These are phyloP conservation scores for Holocentrus rufus DNA, from an alignment of 2,797 vertebrate species.

Conservation along the genomic window DNA sequence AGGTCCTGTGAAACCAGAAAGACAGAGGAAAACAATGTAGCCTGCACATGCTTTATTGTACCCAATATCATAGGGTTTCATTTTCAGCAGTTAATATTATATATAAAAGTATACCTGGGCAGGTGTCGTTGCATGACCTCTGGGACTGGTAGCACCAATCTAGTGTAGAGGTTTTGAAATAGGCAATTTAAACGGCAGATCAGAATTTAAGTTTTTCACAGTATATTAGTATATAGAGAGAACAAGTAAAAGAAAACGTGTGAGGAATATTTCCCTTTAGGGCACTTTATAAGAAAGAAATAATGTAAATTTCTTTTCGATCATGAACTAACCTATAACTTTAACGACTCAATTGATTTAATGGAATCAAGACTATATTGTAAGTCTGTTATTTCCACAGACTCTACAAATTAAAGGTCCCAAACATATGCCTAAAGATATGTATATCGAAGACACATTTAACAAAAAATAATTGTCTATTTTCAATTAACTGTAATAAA, in stretches of 20 bases:
- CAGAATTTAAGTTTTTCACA: neutral
- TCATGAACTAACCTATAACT: neutral
- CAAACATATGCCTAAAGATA: neutral
- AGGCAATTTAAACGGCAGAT: neutral
- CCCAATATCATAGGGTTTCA: neutral
- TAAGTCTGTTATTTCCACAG: neutral
- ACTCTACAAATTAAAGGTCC: neutral
- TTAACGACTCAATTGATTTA: neutral
- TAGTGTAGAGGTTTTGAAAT: conserved; percentile 26
- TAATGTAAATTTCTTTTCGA: neutral
- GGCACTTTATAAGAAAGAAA: neutral
- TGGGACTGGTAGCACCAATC: conserved; percentile 76
- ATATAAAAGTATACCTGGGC: conserved; percentile 60
- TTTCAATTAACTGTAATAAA: neutral
- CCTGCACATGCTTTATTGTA: neutral
- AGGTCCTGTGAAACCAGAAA: conserved; percentile 76
- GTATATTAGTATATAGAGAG: too few species aligned
- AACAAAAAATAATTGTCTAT: too few species aligned
- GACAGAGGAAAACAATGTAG: neutral
- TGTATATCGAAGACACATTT: neutral
- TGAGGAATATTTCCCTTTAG: too few species aligned
- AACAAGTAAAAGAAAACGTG: too few species aligned
- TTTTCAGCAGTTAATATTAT: neutral
- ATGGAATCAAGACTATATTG: neutral
- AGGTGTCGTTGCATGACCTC: conserved; percentile 58